Conservation (phyloP, 1,140 invertebrate genomes). For the Hycleus cichorii region DNA sequence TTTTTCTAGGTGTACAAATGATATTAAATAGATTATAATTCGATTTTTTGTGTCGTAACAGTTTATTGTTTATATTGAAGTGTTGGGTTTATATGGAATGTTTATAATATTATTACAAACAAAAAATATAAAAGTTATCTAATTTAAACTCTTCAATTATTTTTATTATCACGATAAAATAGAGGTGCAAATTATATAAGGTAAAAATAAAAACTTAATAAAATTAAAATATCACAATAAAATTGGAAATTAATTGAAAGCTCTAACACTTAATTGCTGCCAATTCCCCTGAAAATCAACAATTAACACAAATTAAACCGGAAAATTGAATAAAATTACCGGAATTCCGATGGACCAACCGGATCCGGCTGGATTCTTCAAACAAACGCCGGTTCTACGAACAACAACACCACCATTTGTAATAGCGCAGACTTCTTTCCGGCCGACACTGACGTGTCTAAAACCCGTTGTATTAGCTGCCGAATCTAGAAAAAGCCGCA, state of each 20-base stretch:
- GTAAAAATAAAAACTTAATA: background rate
- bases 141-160: background rate
- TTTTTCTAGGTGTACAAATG: slow-evolving; percentile 30
- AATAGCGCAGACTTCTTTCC: slow-evolving; percentile 64
- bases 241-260: slow-evolving; percentile 21
- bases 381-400: slow-evolving; percentile 61
- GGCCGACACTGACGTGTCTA: slow-evolving; percentile 56
- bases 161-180: background rate
- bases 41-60: slow-evolving; percentile 30
- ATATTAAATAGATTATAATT: slow-evolving; percentile 10
- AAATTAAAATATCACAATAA: background rate
- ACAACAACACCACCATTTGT: slow-evolving; percentile 63
- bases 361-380: slow-evolving; percentile 60
- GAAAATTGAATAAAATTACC: slow-evolving; percentile 41
- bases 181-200: background rate
- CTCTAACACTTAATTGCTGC: slow-evolving; percentile 29
- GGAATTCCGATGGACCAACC: slow-evolving; percentile 68
- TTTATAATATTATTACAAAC: slow-evolving; percentile 34
- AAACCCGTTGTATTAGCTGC: slow-evolving; percentile 45
- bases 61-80: slow-evolving; percentile 37
- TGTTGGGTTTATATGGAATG: slow-evolving; percentile 43
- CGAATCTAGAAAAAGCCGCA: slow-evolving; percentile 27
- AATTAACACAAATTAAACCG: too few relatives aligned
- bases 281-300: slow-evolving; percentile 31
- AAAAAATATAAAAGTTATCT: slow-evolving; percentile 22